A percentile compares a stretch with the other conserved stretches of the same genome.
Conservation (phyloP, 2,888 invertebrate species). For the Aradus depressus region DNA sequence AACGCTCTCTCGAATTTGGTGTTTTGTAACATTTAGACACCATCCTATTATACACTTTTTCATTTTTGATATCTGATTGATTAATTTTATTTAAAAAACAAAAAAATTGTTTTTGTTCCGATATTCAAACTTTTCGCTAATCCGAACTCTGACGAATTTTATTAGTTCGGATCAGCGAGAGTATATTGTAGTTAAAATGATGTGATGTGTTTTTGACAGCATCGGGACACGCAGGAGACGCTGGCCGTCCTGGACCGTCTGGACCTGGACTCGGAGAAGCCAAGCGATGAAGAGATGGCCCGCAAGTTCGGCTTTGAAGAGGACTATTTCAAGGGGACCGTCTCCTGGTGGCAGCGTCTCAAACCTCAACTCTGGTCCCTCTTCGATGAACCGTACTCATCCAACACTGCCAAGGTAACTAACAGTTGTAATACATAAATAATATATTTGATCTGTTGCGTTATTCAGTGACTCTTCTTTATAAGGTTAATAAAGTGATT, state of each 20-base stretch:
- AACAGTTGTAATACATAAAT: not conserved
- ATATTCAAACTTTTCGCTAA: no score
- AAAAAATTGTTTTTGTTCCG: no score
- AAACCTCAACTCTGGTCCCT: conserved; percentile 98
- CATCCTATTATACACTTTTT: no score
- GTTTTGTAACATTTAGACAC: no score
- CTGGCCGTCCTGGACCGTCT: conserved; percentile 92
- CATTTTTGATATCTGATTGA: no score
- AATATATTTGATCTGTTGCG: no score
- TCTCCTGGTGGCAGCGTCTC: conserved; percentile 92
- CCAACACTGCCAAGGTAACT: conserved; percentile 87
- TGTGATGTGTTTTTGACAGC: conserved; percentile 44
- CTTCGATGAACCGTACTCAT: conserved; percentile 98
- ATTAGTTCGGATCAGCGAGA: not conserved
- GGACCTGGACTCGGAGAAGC: conserved; percentile 95
- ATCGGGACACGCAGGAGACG: conserved; percentile 97
- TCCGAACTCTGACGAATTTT: no score
- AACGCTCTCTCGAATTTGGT: no score
- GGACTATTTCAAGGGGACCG: conserved; percentile 78
- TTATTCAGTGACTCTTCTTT: no score
- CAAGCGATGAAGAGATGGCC: conserved; percentile 94
- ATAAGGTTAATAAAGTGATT: no score
- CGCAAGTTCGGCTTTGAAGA: conserved; percentile 95
- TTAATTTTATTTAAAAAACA: no score
- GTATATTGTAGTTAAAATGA: not conserved